Evolutionary conservation across 2,797 vertebrate genomes (phyloP).

Genomic region (Chromis chromis): DNA sequence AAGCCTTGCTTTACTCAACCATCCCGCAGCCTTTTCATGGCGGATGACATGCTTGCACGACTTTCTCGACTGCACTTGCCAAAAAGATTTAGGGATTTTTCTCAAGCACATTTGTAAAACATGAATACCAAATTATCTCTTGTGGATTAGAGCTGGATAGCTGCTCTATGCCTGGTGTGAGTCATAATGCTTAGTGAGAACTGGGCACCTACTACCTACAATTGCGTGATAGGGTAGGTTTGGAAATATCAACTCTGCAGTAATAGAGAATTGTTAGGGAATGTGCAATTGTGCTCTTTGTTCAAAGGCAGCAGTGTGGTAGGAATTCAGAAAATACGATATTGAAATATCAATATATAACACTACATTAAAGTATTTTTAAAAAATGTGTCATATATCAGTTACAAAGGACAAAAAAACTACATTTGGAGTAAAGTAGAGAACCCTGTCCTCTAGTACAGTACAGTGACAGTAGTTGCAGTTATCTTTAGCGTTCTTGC

Average conservation of each 20-base stretch:
- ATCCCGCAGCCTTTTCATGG: constrained; percentile 79
- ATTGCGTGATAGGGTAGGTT: constrained; percentile 57
- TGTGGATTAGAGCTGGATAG: constrained; percentile 83
- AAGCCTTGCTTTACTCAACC: constrained; percentile 76
- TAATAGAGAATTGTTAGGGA: constrained; percentile 60
- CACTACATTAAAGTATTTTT: too few species aligned
- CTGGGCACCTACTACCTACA: constrained; percentile 65
- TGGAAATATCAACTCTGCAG: constrained; percentile 56
- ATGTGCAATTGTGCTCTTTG: constrained; percentile 30
- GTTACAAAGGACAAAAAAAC: neutral
- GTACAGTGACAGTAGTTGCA: constrained; percentile 40
- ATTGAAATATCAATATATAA: constrained; percentile 1
- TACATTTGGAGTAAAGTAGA: constrained; percentile 12
- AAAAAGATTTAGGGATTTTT: constrained; percentile 84
- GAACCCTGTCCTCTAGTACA: constrained; percentile 44
- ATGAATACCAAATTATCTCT: constrained; percentile 84
- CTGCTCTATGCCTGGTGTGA: constrained; percentile 71
- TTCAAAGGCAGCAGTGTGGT: constrained; percentile 12
- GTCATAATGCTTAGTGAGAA: constrained; percentile 74
- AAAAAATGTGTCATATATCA: neutral
- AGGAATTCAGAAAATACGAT: constrained; percentile 12
- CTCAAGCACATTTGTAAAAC: constrained; percentile 85
- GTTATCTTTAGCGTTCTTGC: constrained; percentile 57
- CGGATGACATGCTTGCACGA: constrained; percentile 78
- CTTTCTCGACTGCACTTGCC: constrained; percentile 78